Percentiles rank a stretch among this genome's conserved stretches.
These are phyloP conservation scores for Uria aalge DNA, from an alignment of 2,113 vertebrate genomes.

Conservation along the genomic window DNA sequence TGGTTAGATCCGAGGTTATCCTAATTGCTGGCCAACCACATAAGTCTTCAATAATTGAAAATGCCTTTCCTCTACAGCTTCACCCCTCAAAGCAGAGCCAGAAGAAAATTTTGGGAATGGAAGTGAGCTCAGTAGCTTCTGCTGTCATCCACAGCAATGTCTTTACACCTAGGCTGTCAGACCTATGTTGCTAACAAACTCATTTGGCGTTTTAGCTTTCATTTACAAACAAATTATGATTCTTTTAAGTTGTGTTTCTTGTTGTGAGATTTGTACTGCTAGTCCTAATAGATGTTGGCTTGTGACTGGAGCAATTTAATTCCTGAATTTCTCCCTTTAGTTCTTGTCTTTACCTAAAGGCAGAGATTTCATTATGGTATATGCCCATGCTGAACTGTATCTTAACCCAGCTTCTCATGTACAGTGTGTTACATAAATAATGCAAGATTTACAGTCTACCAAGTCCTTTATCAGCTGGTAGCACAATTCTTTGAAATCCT, in stretches of 20 bases:
- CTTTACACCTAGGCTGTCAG: neutral
- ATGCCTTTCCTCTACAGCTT: neutral
- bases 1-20: neutral
- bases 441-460: slow-evolving; percentile 31
- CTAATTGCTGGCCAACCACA: neutral
- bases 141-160: neutral
- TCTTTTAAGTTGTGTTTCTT: neutral
- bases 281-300: neutral
- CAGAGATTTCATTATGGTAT: slow-evolving; percentile 39
- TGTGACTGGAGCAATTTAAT: slow-evolving; percentile 39
- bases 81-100: neutral
- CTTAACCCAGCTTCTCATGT: slow-evolving; percentile 49
- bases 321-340: neutral
- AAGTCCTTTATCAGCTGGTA: slow-evolving; percentile 70
- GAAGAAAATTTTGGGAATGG: neutral
- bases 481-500: slow-evolving; percentile 54
- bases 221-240: neutral
- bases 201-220: neutral
- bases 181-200: neutral
- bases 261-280: neutral
- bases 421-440: slow-evolving; percentile 57
- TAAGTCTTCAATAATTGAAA: neutral
- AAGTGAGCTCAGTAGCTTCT: neutral
- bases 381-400: slow-evolving; percentile 14
- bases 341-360: slow-evolving; percentile 52